These are phyloP conservation scores for Synanthedon vespiformis DNA, from an alignment of 2,888 invertebrate species.

Conservation along the genomic window DNA sequence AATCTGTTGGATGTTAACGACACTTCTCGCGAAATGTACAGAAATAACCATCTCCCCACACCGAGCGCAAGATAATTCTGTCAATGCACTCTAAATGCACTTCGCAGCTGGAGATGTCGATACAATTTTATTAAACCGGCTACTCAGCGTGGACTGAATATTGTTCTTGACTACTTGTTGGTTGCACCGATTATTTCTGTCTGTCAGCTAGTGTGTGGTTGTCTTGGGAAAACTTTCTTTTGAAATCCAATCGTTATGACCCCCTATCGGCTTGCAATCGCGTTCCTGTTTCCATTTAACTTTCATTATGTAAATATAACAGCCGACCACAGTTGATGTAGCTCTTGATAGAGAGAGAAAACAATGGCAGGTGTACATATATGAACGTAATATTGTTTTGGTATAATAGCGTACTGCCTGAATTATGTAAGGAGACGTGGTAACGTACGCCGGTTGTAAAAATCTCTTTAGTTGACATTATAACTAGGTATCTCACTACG, in stretches of 20 bases:
- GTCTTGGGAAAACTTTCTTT: slow-evolving; percentile 41
- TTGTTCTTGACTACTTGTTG: slow-evolving; percentile 20
- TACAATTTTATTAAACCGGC: slow-evolving; percentile 37
- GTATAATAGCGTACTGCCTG: no score
- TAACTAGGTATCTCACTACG: no score
- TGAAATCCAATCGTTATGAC: slow-evolving; percentile 44
- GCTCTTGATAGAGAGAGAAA: background rate
- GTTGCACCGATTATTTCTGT: slow-evolving; percentile 21
- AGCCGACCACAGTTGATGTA: background rate
- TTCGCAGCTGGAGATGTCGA: slow-evolving; percentile 51
- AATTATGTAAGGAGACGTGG: no score
- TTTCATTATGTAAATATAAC: slow-evolving; percentile 22
- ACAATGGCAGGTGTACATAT: background rate
- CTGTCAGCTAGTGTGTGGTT: slow-evolving; percentile 27
- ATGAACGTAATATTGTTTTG: background rate
- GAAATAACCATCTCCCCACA: slow-evolving; percentile 55
- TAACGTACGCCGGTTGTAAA: no score
- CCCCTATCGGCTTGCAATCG: slow-evolving; percentile 40
- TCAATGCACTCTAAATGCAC: slow-evolving; percentile 55
- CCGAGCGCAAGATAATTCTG: slow-evolving; percentile 49
- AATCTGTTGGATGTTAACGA: slow-evolving; percentile 41
- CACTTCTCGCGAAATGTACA: slow-evolving; percentile 56
- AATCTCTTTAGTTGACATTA: no score
- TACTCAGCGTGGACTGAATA: slow-evolving; percentile 25
- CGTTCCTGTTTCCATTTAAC: slow-evolving; percentile 39